Evolutionary conservation across 2,888 invertebrate genomes (phyloP).

Genomic region (Nezara viridula): DNA sequence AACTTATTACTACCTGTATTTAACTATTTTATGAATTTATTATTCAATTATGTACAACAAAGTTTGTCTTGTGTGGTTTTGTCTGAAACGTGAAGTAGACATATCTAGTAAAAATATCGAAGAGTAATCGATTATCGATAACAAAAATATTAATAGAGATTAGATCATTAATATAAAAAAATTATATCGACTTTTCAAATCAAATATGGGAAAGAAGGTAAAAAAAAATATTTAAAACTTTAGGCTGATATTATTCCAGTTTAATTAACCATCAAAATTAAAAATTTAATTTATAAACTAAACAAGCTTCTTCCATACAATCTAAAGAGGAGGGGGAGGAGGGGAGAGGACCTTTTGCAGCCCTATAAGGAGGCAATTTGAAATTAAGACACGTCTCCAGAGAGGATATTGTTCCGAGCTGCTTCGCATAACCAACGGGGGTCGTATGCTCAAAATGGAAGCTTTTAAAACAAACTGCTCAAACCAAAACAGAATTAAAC

Average conservation of each 20-base stretch:
- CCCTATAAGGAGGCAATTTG: not conserved
- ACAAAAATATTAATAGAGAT: no score
- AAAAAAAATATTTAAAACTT: not conserved
- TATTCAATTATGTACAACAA: no score
- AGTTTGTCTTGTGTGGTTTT: no score
- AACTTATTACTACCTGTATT: no score
- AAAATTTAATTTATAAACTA: constrained; percentile 8
- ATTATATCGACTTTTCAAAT: no score
- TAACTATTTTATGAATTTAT: no score
- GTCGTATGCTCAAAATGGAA: not conserved
- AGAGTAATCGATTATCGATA: no score
- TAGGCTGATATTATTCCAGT: not conserved
- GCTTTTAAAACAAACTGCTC: not conserved
- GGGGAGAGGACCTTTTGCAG: not conserved
- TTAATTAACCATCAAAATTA: not conserved
- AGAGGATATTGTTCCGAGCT: not conserved
- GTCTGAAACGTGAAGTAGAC: no score
- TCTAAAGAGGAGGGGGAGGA: not conserved
- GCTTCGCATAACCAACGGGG: not conserved
- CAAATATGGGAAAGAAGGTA: no score
- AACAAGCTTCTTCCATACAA: not conserved
- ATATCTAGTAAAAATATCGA: no score
- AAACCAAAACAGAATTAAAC: constrained; percentile 17
- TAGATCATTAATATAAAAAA: no score
- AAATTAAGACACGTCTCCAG: constrained; percentile 4